Evolutionary conservation across 2,113 vertebrate genomes (phyloP), one percentile per base, ranked within the genome.

Genomic region (Philantomba maxwellii): DNA sequence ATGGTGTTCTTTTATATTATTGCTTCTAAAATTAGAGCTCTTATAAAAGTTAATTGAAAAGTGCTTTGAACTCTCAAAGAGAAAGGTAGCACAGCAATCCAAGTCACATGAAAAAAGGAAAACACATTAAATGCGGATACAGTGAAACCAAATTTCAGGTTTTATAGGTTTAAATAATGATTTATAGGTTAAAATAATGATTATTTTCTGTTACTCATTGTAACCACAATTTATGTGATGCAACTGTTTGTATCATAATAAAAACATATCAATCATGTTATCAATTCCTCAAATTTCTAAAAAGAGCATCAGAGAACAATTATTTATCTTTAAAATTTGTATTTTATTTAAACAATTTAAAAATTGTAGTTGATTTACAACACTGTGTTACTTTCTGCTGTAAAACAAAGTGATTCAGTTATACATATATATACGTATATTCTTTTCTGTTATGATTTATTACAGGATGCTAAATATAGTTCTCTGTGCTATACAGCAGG

Each of bases 101-200:
- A 45, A 86, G 23, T 81, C 66, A 92, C 39, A 96, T 47, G 73
- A 30, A 77, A 93, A 92, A 78, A 66, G 4, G 55, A 83, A 28
- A 94, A 96, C 36, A 87, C 85, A 88, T 64, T 53, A 82, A 95
- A 88, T 95, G 97, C 87, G 26, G 55, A 92, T 39, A 87, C 2
- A 26, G 13, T 90, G 60, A 97, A 93, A 93, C 10, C 30, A 53
- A 96, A 95, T 14, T 66, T 78, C 49, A 95, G 19, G 13, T 39
- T 92, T 93, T 62, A 26, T 3, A 90, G 17, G 17, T 47, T 87
- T 82, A 93, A 45, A 45, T 45, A 45, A 45, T 45, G 45, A 45
- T 45, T 45, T 45, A 45, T 45, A 45, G 45, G 45, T 45, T 45
- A 45, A 45, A 45, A 60, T 14, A 75, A 88, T 58, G 81, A 55